Conservation (phyloP, 2,113 vertebrate species). For the Climacteris rufus region DNA sequence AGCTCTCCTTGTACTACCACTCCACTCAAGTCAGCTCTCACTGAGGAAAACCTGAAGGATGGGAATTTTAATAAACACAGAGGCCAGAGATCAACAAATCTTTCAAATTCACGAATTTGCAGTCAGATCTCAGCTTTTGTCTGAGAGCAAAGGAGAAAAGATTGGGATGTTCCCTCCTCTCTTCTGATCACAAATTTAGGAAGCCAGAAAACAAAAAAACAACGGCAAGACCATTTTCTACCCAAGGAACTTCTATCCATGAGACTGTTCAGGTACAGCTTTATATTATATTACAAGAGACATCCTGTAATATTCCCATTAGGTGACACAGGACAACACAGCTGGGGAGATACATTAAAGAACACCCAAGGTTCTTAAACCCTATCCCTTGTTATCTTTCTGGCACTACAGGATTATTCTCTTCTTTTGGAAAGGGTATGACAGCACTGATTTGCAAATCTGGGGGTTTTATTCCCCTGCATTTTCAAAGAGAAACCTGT, state of each 20-base stretch:
- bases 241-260: not conserved
- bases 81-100: not conserved
- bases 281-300: not conserved
- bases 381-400: not conserved
- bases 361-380: not conserved
- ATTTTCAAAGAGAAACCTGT: not conserved
- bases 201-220: not conserved
- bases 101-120: not conserved
- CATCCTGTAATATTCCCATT: not conserved
- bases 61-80: not conserved
- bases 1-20: not conserved
- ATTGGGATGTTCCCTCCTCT: not conserved
- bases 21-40: not conserved
- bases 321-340: not conserved
- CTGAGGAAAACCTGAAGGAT: not conserved
- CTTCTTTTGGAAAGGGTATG: slow-evolving; percentile 35
- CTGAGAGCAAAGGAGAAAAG: not conserved
- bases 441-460: not conserved
- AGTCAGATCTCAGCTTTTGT: not conserved
- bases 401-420: not conserved
- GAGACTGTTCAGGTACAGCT: not conserved
- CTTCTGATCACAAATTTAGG: not conserved
- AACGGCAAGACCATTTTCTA: not conserved
- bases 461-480: rapidly evolving
- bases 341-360: not conserved